Evolutionary conservation across 2,797 vertebrate species (phyloP), one percentile per base, ranked within the genome.

Genomic region (Myripristis murdjan): DNA sequence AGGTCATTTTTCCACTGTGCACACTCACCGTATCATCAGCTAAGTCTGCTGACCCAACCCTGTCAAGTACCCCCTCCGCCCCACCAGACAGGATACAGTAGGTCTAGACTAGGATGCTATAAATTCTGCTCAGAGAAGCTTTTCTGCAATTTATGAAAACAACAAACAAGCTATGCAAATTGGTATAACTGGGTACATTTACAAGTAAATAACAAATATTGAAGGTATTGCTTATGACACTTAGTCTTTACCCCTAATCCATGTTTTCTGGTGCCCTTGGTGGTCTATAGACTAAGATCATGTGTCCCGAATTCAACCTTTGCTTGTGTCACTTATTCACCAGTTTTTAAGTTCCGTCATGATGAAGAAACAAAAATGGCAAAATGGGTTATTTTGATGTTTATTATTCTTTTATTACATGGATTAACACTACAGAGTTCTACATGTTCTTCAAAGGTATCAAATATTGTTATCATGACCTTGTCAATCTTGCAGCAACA

Each of bases 341-440:
- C 1, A 49, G 1, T 57, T 72, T 26, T 7, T 16, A 35, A 53
- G 8, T 0, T 37, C 14, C 3, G 22, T 46, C 1, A 66, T 53
- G 51, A 53, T 2, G 2, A 64, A 2, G 0, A 69, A 64, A 39
- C 12, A 61, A 46, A 49, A n/a, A 6, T 18, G n/a, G 46, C 15
- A 78, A 57, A 53, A 20, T 24, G 52, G 11, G 57, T 51, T 54
- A 63, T 22, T 26, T 5, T 0, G 7, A 12, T 63, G 23, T 15
- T 26, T 70, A 48, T 46, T 1, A 78, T 77, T 78, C 16, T 51
- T 91, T 92, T 92, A 91, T 91, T 93, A 53, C 64, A 65, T 64
- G 14, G 47, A 44, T 57, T 0, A 18, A 67, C 28, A 70, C 53
- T 11, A 39, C 24, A 1, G 6, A 14, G 5, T 9, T 73, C 6